Evolutionary conservation across 1,140 invertebrate genomes (phyloP).

Genomic region (Trichogramma pretiosum): DNA sequence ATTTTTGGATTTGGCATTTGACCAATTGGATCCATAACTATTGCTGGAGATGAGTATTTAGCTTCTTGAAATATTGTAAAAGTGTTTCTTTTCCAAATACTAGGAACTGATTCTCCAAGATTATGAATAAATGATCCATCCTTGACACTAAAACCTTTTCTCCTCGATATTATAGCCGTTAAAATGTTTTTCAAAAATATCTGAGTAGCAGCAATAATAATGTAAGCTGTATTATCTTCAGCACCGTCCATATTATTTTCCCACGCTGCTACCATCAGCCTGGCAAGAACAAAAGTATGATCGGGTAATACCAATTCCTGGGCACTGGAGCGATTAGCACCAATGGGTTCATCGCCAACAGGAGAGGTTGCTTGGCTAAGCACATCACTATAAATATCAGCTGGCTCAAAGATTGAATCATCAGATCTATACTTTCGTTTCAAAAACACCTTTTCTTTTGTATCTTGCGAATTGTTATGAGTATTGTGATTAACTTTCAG

Average conservation of each 20-base stretch:
- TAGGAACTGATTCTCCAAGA: conserved; percentile 59
- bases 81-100: conserved; percentile 60
- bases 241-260: conserved; percentile 71
- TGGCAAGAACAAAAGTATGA: conserved; percentile 64
- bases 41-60: conserved; percentile 24
- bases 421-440: conserved; percentile 54
- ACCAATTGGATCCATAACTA: conserved; percentile 33
- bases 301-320: conserved; percentile 67
- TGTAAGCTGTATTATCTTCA: conserved; percentile 64
- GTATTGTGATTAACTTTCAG: conserved; percentile 24
- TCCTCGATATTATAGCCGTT: conserved; percentile 57
- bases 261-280: conserved; percentile 73
- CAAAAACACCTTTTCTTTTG: conserved; percentile 46
- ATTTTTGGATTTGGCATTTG: conserved; percentile 35
- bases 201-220: conserved; percentile 66
- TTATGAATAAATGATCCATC: conserved; percentile 63
- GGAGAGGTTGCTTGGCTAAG: conserved; percentile 38
- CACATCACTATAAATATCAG: conserved; percentile 42
- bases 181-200: conserved; percentile 72
- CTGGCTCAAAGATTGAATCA: conserved; percentile 57
- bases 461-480: conserved; percentile 32
- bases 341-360: conserved; percentile 42
- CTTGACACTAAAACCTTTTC: conserved; percentile 62
- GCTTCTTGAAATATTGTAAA: conserved; percentile 28
- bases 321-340: conserved; percentile 48